Percentiles rank a stretch among this genome's conserved stretches.
phyloP scores from a whole-genome alignment of 1,140 invertebrate genomes.

The Lasaia peninsularis region DNA sequence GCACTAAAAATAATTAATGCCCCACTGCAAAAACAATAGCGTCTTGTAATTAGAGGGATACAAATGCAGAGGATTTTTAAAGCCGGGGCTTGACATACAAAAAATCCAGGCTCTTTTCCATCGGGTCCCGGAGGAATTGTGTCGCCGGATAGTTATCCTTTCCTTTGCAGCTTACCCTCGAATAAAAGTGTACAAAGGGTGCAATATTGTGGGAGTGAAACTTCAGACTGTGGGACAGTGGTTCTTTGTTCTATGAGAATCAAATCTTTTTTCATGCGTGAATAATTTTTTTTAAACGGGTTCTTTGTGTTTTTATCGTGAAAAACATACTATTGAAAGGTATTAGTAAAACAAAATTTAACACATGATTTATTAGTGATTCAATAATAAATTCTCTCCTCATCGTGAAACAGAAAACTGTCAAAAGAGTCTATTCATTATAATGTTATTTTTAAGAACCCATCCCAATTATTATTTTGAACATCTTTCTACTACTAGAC shows the following conservation, averaged over 20 bases:
- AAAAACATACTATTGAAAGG: too few relatives aligned
- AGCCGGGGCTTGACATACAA: not conserved
- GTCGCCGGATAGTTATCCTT: conserved; percentile 10
- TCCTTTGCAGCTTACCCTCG: conserved; percentile 11
- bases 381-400: too few relatives aligned
- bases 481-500: too few relatives aligned
- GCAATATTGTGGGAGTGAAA: conserved; percentile 12
- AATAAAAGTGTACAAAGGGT: conserved; percentile 9
- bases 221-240: not conserved
- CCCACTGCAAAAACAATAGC: conserved; percentile 13
- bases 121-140: conserved; percentile 1
- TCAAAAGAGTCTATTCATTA: too few relatives aligned
- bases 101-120: conserved; percentile 8
- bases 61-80: conserved; percentile 2
- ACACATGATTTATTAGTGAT: too few relatives aligned
- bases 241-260: not conserved
- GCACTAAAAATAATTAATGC: conserved; percentile 22
- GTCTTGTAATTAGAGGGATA: conserved; percentile 17
- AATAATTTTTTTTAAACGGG: too few relatives aligned
- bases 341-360: too few relatives aligned
- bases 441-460: too few relatives aligned
- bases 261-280: not conserved
- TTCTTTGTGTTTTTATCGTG: too few relatives aligned
- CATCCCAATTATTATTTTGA: too few relatives aligned
- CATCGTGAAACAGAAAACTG: too few relatives aligned